Base-by-base conservation (phyloP, 2,888 invertebrate genomes). In the Cryptus viduatorius region DNA sequence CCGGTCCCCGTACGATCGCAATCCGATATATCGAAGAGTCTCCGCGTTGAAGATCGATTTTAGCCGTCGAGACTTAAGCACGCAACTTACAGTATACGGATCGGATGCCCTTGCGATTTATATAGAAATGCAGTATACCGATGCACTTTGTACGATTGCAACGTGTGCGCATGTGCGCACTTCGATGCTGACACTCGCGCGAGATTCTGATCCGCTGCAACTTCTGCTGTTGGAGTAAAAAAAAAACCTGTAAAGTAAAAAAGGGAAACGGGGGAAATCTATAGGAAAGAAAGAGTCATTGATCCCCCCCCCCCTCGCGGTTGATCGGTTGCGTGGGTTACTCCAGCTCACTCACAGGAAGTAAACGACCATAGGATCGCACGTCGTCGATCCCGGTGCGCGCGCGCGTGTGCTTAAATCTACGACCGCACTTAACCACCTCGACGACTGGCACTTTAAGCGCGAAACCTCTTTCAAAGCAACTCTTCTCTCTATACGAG, bases 1-100 rank as follows among this genome's bases (percentile, higher is more conserved):
- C 65, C 84, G 79, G 67, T 82, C 68, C 59, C 59, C 73, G 73
- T 37, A 75, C 83, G 78, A 71, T 83, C 79, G 64, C 81, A 83
- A 88, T 83, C 37, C 76, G 84, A 80, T 82, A 73, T 64, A 29
- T 16, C 42, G 37, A 42, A 42, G 64, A 71, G 56, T 19, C 64
- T 46, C 72, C 29, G 4, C 65, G 48, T 37, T 37, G 37, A 42
- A 76, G 76, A 76, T 76, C 76, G 76, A 76, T 76, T 76, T 76
- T 65, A 64, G 65, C 50, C 37, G 7, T 76, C 29, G 3, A 67
- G 48, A 68, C 68, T 78, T 64, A 68, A 53, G 78, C 46, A 76
- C 82, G 75, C 78, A 75, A 75, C 73, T 37, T 73, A 5, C 42
- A 19, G 56, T 44, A 42, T 8, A 37, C 56, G 19, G 12, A 24